Percentiles rank a stretch among this genome's conserved stretches.
Evolutionary conservation across 2,888 invertebrate genomes (phyloP).

Genomic region (Eulithis prunata): DNA sequence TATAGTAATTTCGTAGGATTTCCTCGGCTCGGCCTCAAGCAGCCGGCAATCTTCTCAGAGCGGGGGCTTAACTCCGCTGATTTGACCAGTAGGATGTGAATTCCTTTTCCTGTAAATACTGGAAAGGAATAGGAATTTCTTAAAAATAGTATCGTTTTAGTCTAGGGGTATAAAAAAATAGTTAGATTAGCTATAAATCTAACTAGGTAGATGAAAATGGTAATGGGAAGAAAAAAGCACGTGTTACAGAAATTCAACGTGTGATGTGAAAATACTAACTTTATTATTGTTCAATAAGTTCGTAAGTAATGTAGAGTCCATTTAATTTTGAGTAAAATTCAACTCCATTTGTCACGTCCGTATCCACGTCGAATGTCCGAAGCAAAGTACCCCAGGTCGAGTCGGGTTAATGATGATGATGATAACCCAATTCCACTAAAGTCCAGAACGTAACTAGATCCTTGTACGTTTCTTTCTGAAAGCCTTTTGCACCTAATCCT

Average conservation of each 20-base stretch:
- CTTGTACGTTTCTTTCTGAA: slow-evolving; percentile 3
- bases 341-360: no score
- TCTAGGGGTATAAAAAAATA: no score
- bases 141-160: neutral
- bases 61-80: slow-evolving; percentile 10
- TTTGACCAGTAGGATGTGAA: slow-evolving; percentile 11
- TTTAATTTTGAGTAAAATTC: no score
- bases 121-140: neutral
- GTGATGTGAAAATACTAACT: no score
- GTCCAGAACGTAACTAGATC: neutral
- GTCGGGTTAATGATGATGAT: neutral
- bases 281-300: no score
- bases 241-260: no score
- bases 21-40: slow-evolving; percentile 12
- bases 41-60: slow-evolving; percentile 14
- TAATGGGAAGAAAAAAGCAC: no score
- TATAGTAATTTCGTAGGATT: slow-evolving; percentile 30
- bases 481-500: slow-evolving; percentile 13
- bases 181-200: no score
- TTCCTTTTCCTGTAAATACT: neutral
- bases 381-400: no score
- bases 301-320: no score
- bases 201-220: no score
- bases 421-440: neutral
- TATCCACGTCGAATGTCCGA: no score